Base-by-base conservation (phyloP, 1,140 invertebrate species). In the Micrasema minimum region DNA sequence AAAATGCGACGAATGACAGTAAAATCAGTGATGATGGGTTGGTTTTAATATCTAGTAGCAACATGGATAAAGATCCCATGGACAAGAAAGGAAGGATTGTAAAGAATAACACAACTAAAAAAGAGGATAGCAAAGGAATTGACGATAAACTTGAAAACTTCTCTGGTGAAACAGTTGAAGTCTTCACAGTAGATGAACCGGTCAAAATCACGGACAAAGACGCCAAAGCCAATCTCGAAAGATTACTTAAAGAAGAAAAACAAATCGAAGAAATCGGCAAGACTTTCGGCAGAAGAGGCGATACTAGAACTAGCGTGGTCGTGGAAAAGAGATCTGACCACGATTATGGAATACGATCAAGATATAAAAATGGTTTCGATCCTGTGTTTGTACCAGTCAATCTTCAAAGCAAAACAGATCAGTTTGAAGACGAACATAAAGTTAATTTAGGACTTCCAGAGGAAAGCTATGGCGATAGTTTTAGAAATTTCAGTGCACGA, bases 241-340 rank as follows among this genome's bases (percentile, higher is more conserved):
- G 79, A 46, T 75, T 84, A 50, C 79, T 83, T 76, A 82, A 83
- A 2, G 83, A 85, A 76, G 83, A 84, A 31, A 81, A 77, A 67
- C 83, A 85, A 71, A 85, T 85, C 57, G 83, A 84, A 78, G 83
- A 82, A 23, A 83, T 85, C 6, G 83, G 83, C 10, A 78, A 82
- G 70, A 72, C 83, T 6, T 69, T 85, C 51, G 81, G 81, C 45
- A 79, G 81, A 0, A 79, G 79, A 69, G 69, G 66, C 31, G 66
- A 72, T 10, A 77, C 81, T 18, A 80, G 78, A 16, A 79, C 78
- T 2, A 83, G 82, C 71, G 31, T 83, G 1, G 72, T 83, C 14
- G 51, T 83, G 45, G 80, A 83, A 51, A 83, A 83, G 66, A 75
- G 80, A 37, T 82, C 82, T 2, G 80, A 84, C 66, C 80, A 80